Conservation (phyloP, 1,140 invertebrate species). For the Drosophila kepulauana region DNA sequence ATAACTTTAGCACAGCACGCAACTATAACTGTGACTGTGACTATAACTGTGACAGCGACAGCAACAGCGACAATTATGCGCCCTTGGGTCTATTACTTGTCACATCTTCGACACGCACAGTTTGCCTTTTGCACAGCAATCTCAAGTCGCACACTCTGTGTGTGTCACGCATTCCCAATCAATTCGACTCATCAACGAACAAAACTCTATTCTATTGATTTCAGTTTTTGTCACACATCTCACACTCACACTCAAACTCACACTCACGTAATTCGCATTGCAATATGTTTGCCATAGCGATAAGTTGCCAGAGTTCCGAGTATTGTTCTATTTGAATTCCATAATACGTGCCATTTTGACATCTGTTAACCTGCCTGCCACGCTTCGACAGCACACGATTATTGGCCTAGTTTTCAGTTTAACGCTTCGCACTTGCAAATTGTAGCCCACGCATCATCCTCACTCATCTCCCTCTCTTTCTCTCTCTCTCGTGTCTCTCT, state of each 20-base stretch:
- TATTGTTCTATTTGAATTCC: slow-evolving; percentile 14
- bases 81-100: background rate
- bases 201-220: slow-evolving; percentile 52
- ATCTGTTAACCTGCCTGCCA: slow-evolving; percentile 12
- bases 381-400: too few species aligned
- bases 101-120: slow-evolving; percentile 7
- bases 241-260: background rate
- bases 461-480: too few species aligned
- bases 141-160: slow-evolving; percentile 9
- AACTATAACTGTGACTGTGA: slow-evolving; percentile 8
- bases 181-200: slow-evolving; percentile 64
- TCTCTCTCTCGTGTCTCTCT: background rate
- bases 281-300: slow-evolving; percentile 6
- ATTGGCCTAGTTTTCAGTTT: background rate
- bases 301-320: background rate
- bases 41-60: slow-evolving; percentile 5
- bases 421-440: slow-evolving; percentile 7
- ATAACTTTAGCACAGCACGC: slow-evolving; percentile 20
- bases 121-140: slow-evolving; percentile 31
- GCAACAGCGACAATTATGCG: slow-evolving; percentile 18
- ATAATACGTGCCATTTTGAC: slow-evolving; percentile 25
- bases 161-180: slow-evolving; percentile 56
- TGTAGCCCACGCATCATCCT: slow-evolving; percentile 1
- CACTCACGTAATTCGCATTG: slow-evolving; percentile 16
- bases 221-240: slow-evolving; percentile 1